Conservation (phyloP, 2,113 vertebrate species). For the Talpa occidentalis region DNA sequence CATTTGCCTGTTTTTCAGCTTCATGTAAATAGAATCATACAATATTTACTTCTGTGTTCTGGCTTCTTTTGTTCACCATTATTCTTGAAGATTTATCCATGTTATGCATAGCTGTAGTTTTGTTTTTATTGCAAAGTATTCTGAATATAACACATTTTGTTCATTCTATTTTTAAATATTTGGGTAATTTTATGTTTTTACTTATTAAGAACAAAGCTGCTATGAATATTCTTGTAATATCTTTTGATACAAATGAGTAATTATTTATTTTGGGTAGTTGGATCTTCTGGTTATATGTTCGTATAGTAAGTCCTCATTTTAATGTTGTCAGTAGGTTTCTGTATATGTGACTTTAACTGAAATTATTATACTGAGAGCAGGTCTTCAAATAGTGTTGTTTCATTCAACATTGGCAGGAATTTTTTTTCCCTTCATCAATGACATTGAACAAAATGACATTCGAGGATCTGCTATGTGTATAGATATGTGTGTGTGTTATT, state of each 20-base stretch:
- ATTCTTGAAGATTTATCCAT: conserved; percentile 53
- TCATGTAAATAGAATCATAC: not conserved
- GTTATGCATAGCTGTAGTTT: conserved; percentile 6
- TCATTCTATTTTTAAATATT: not conserved
- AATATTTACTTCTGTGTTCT: conserved; percentile 33
- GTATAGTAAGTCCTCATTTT: not conserved
- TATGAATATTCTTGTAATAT: not conserved
- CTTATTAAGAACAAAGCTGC: not conserved
- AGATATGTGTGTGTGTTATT: not conserved
- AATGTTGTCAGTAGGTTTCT: not conserved
- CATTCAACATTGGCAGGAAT: not conserved
- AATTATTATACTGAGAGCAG: not conserved
- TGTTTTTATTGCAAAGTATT: not conserved
- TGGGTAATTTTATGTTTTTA: conserved; percentile 22
- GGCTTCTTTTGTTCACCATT: conserved; percentile 26
- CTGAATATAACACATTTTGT: not conserved
- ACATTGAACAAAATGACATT: not conserved
- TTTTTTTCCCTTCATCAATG: not conserved
- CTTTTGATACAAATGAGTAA: conserved; percentile 38
- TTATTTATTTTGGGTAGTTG: not conserved
- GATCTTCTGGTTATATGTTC: not conserved
- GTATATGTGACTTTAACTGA: not conserved
- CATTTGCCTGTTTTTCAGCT: conserved; percentile 30
- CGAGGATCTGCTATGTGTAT: not conserved
- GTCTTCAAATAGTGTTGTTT: not conserved